A percentile compares a stretch with the other conserved stretches of the same genome.
phyloP scores from a whole-genome alignment of 2,797 vertebrate species.

The Tokudaia tokunoshimensis region DNA sequence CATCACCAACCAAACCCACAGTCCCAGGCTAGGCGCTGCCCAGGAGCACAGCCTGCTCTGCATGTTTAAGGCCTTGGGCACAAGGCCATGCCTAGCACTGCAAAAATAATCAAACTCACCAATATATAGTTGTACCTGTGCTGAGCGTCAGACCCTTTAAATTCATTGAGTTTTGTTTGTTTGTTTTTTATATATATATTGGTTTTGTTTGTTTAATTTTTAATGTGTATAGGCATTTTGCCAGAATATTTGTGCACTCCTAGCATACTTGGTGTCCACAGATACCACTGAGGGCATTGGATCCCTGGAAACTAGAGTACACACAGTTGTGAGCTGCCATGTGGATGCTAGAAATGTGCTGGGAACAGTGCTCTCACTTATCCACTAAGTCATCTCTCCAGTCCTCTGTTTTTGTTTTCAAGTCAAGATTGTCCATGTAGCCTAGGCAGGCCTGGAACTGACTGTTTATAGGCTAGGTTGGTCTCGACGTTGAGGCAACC shows the following conservation, averaged over 20 bases:
- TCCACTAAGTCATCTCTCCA: not conserved
- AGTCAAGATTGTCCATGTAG: not conserved
- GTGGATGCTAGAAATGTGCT: not conserved
- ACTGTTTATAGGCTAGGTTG: not conserved
- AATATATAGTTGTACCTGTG: not conserved
- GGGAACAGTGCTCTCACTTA: not conserved
- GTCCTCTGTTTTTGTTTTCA: not conserved
- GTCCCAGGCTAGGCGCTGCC: no score
- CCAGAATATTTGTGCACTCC: not conserved
- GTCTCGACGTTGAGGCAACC: not conserved
- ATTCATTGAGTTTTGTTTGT: not conserved
- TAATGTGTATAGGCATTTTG: not conserved
- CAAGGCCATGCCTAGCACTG: not conserved
- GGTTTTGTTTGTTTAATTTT: not conserved
- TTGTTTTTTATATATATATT: not conserved
- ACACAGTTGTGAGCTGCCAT: not conserved
- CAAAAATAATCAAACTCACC: not conserved
- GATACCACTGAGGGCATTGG: not conserved
- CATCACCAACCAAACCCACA: not conserved
- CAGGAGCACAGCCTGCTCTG: not conserved
- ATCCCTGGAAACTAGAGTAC: not conserved
- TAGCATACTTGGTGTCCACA: no score
- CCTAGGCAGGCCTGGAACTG: not conserved
- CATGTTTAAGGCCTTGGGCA: not conserved
- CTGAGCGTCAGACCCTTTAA: not conserved